Evolutionary conservation across 1,140 invertebrate genomes (phyloP).

Genomic region (Bombyx mandarina): DNA sequence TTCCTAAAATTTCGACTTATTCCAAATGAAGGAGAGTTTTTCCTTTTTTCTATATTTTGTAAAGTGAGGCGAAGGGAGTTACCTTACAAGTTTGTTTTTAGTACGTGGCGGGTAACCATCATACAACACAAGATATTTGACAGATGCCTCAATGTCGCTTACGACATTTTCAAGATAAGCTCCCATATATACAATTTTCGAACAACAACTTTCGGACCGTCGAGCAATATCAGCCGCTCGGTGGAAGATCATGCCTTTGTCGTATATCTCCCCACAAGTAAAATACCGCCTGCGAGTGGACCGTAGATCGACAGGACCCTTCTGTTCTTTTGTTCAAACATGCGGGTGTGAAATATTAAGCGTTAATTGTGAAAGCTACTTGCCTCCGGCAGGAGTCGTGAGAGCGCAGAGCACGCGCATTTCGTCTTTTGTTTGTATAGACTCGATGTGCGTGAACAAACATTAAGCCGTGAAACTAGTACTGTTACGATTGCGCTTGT

Average conservation of each 20-base stretch:
- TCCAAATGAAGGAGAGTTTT: too few species aligned
- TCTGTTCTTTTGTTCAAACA: background rate
- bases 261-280: background rate
- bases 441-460: slow-evolving; percentile 19
- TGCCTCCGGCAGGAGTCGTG: background rate
- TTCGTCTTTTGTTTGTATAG: slow-evolving; percentile 2
- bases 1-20: too few species aligned
- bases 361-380: background rate
- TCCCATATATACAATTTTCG: too few species aligned
- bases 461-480: slow-evolving; percentile 19
- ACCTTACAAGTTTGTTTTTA: background rate
- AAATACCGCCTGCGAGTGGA: background rate
- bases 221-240: too few species aligned
- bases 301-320: background rate
- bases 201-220: too few species aligned
- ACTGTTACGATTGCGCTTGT: slow-evolving; percentile 16
- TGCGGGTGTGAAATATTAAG: background rate
- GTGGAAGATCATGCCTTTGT: too few species aligned
- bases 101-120: too few species aligned
- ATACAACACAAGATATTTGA: too few species aligned
- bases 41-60: too few species aligned
- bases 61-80: too few species aligned
- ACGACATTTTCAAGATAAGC: too few species aligned
- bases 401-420: background rate
- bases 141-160: too few species aligned